phyloP scores from a whole-genome alignment of 2,797 vertebrate species.

The Protonibea diacanthus region DNA sequence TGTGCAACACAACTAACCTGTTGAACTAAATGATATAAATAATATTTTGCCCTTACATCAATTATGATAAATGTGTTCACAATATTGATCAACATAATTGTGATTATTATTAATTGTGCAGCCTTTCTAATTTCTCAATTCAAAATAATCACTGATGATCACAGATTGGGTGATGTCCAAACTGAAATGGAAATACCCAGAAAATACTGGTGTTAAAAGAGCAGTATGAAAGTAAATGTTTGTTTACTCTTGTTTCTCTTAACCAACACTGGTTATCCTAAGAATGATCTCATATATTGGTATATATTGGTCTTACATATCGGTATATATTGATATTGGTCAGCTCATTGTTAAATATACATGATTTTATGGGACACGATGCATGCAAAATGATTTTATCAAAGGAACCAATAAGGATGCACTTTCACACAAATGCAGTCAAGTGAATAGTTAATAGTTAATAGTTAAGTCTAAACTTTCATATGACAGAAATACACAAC shows the following conservation, averaged over 20 bases:
- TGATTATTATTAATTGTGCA: too few species aligned
- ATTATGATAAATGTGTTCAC: too few species aligned
- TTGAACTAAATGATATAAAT: too few species aligned
- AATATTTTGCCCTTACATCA: too few species aligned
- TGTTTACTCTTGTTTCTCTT: background rate
- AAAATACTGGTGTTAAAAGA: background rate
- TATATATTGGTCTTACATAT: too few species aligned
- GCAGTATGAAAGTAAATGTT: background rate
- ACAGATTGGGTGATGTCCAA: background rate
- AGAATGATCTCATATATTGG: background rate
- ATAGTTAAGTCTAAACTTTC: conserved; percentile 35
- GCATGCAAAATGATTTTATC: conserved; percentile 15
- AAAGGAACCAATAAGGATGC: conserved; percentile 8
- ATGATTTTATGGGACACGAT: background rate
- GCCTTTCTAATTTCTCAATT: background rate
- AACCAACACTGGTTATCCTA: background rate
- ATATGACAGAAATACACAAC: conserved; percentile 37
- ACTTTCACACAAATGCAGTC: conserved; percentile 6
- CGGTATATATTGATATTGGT: background rate
- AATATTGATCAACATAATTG: too few species aligned
- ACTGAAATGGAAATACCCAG: background rate
- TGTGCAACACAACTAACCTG: too few species aligned
- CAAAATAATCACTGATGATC: background rate
- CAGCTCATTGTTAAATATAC: background rate
- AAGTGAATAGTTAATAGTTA: too few species aligned